These are phyloP conservation scores for Artibeus jamaicensis DNA, from an alignment of 2,797 vertebrate genomes.

Conservation along the genomic window DNA sequence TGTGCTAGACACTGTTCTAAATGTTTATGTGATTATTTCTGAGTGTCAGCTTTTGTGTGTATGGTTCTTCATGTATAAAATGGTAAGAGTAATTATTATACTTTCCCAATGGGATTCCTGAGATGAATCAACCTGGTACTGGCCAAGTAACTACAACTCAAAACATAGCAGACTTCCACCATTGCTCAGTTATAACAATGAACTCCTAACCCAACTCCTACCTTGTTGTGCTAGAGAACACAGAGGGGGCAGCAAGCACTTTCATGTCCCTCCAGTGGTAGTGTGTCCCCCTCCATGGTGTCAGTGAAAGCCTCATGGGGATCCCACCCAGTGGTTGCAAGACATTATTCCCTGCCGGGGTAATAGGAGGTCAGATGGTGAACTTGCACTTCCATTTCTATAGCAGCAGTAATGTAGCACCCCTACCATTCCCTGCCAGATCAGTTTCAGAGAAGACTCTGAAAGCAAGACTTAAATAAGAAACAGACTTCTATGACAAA, in stretches of 20 bases:
- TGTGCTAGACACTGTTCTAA: background rate
- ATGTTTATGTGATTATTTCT: background rate
- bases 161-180: background rate
- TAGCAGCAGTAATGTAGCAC: background rate
- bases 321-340: background rate
- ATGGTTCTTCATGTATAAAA: background rate
- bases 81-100: background rate
- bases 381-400: background rate
- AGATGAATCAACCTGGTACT: background rate
- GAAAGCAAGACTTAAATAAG: background rate
- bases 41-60: background rate
- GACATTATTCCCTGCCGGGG: background rate
- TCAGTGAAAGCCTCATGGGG: background rate
- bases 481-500: background rate
- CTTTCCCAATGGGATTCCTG: background rate
- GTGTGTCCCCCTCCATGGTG: rapidly evolving
- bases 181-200: background rate
- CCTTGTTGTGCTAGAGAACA: background rate
- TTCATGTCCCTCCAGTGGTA: background rate
- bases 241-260: background rate
- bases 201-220: background rate
- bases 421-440: background rate
- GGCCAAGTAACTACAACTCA: background rate
- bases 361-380: background rate
- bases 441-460: background rate